phyloP scores from a whole-genome alignment of 2,888 invertebrate species.

The Noctua comes region DNA sequence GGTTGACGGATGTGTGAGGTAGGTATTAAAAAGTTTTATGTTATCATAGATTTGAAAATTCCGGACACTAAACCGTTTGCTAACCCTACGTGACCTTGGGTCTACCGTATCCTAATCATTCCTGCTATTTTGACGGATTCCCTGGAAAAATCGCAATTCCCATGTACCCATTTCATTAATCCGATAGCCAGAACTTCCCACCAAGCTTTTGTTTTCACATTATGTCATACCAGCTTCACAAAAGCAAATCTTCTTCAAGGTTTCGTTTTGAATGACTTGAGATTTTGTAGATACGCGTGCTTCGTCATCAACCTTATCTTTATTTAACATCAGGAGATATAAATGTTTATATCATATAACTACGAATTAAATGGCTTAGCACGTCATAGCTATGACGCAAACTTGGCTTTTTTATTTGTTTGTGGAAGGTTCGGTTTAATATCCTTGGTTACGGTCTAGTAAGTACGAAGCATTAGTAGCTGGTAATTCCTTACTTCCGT shows the following conservation, averaged over 20 bases:
- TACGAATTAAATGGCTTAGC: not conserved
- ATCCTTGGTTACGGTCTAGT: constrained; percentile 25
- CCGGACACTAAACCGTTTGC: not conserved
- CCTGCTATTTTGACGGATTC: not conserved
- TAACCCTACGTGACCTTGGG: not conserved
- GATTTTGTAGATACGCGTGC: not conserved
- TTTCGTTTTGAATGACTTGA: not conserved
- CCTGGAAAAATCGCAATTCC: not conserved
- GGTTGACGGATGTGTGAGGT: too few relatives aligned
- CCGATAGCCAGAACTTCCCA: not conserved
- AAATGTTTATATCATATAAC: not conserved
- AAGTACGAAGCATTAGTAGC: constrained; percentile 19
- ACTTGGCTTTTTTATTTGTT: constrained; percentile 19
- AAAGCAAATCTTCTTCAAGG: not conserved
- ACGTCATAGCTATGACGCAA: constrained; percentile 47
- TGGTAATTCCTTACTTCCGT: constrained; percentile 67
- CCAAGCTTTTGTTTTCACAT: not conserved
- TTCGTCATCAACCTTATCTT: constrained; percentile 21
- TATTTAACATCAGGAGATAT: not conserved
- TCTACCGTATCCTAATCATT: not conserved
- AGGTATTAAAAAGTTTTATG: too few relatives aligned
- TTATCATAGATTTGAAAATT: too few relatives aligned
- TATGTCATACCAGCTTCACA: not conserved
- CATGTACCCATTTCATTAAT: not conserved
- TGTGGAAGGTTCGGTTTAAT: not conserved